phyloP scores from a whole-genome alignment of 2,888 invertebrate species.

The Sminthurinus aureus region DNA sequence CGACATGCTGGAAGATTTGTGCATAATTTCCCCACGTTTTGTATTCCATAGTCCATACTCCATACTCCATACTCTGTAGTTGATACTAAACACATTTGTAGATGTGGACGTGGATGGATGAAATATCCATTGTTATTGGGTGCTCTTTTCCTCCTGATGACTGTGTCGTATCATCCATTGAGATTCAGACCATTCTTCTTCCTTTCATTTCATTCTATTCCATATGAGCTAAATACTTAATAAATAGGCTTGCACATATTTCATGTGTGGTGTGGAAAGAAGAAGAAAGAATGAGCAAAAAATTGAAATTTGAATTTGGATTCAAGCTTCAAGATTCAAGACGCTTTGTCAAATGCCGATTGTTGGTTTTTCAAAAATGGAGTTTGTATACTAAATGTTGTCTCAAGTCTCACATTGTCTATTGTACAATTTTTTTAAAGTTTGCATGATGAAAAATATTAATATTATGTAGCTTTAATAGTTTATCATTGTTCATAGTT shows the following conservation, averaged over 20 bases:
- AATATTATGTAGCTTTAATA: not conserved
- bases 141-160: slow-evolving; percentile 4
- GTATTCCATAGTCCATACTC: too few relatives aligned
- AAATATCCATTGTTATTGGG: slow-evolving; percentile 33
- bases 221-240: too few relatives aligned
- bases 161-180: too few relatives aligned
- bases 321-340: slow-evolving; percentile 13
- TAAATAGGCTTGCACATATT: not conserved
- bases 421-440: not conserved
- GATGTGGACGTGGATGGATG: slow-evolving; percentile 9
- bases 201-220: too few relatives aligned
- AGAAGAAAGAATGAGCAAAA: slow-evolving; percentile 4
- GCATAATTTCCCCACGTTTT: slow-evolving; percentile 30
- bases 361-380: not conserved
- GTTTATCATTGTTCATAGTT: not conserved
- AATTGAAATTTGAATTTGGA: not conserved
- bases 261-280: not conserved
- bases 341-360: slow-evolving; percentile 1
- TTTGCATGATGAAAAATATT: slow-evolving; percentile 34
- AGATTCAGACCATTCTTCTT: too few relatives aligned
- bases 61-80: too few relatives aligned
- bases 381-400: not conserved
- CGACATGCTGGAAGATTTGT: slow-evolving; percentile 36
- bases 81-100: too few relatives aligned
- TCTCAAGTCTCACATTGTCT: slow-evolving; percentile 22